phyloP scores from a whole-genome alignment of 2,888 invertebrate genomes.

The Notodonta dromedarius region DNA sequence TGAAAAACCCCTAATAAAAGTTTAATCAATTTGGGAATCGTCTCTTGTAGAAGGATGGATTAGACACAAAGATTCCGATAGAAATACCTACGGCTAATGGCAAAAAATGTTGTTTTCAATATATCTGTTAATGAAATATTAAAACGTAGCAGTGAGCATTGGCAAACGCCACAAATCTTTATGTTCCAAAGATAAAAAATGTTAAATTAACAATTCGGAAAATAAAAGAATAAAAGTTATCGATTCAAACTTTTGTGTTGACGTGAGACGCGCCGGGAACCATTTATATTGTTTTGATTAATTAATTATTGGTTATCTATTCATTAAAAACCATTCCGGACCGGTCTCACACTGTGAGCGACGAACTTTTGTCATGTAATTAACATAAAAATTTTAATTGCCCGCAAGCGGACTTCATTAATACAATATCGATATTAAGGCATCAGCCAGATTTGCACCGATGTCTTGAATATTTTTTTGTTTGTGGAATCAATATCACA shows the following conservation, averaged over 20 bases:
- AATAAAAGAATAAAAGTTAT: conserved; percentile 25
- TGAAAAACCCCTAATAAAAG: no score
- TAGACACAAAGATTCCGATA: no score
- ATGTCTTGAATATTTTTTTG: neutral
- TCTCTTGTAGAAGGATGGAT: no score
- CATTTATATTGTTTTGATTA: conserved; percentile 69
- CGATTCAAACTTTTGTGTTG: conserved; percentile 27
- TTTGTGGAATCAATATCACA: neutral
- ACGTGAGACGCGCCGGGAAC: conserved; percentile 53
- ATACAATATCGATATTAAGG: conserved; percentile 54
- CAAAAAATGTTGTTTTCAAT: no score
- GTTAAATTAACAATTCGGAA: conserved; percentile 6
- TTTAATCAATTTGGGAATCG: no score
- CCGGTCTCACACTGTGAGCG: conserved; percentile 59
- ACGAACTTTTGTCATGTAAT: conserved; percentile 49
- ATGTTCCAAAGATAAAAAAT: conserved; percentile 7
- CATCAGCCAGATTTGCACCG: conserved; percentile 24
- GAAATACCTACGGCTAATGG: no score
- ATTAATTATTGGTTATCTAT: conserved; percentile 52
- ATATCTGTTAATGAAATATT: no score
- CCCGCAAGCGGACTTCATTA: conserved; percentile 55
- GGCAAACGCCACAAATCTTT: no score
- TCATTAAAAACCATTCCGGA: conserved; percentile 54
- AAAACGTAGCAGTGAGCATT: no score
- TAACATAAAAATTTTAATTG: conserved; percentile 81